These are phyloP conservation scores for Himalopsyche anomala DNA, from an alignment of 2,888 invertebrate genomes.

Conservation along the genomic window DNA sequence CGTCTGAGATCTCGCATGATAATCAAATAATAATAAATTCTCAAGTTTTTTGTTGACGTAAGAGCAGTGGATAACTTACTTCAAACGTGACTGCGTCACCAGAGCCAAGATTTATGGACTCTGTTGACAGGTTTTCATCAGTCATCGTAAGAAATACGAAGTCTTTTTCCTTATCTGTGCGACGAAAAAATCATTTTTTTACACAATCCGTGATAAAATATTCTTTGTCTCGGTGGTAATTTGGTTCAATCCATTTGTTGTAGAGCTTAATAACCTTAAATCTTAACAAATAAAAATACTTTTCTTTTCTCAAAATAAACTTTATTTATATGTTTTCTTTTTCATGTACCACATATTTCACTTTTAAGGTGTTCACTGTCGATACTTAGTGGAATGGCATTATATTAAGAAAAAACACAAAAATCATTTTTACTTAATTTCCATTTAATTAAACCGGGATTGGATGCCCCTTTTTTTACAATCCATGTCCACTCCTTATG, in stretches of 20 bases:
- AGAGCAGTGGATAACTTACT: conserved; percentile 53
- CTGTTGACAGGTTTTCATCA: conserved; percentile 61
- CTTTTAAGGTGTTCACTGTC: too few species aligned
- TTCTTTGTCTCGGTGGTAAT: background rate
- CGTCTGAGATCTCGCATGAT: conserved; percentile 45
- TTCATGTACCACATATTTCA: too few species aligned
- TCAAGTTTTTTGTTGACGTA: conserved; percentile 48
- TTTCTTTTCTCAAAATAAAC: too few species aligned
- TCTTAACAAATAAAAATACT: too few species aligned
- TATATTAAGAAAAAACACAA: too few species aligned
- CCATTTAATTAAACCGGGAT: too few species aligned
- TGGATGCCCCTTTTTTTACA: too few species aligned
- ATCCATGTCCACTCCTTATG: too few species aligned
- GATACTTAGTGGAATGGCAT: too few species aligned
- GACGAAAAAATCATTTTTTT: conserved; percentile 51
- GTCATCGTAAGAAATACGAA: conserved; percentile 59
- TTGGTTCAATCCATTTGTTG: background rate
- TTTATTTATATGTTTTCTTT: too few species aligned
- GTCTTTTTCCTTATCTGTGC: conserved; percentile 60
- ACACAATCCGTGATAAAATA: background rate
- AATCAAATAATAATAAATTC: conserved; percentile 62
- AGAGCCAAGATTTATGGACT: conserved; percentile 59
- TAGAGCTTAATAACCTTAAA: background rate
- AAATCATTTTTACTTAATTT: too few species aligned
- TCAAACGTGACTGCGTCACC: conserved; percentile 59